Evolutionary conservation across 2,888 invertebrate species (phyloP).

Genomic region (Ametastegia equiseti): DNA sequence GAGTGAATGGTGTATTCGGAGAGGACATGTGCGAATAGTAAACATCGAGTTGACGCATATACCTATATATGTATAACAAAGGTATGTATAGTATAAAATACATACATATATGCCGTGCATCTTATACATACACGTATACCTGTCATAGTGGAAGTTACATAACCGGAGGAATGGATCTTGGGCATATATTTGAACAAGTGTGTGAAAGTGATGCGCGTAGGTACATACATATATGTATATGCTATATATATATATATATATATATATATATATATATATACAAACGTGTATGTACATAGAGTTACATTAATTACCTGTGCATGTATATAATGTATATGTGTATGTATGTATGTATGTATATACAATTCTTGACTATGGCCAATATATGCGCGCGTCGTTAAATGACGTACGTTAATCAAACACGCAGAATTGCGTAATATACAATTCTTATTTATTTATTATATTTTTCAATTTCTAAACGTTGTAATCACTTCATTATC

Average conservation of each 20-base stretch:
- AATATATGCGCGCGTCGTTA: not conserved
- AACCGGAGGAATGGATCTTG: constrained; percentile 15
- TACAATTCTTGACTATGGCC: not conserved
- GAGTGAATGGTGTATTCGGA: no score
- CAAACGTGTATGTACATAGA: no score
- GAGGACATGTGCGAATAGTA: constrained; percentile 18
- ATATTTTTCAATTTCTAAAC: not conserved
- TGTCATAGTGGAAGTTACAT: not conserved
- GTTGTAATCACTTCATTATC: no score
- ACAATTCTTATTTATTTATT: not conserved
- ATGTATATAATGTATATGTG: no score
- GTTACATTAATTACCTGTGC: no score
- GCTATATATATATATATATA: not conserved
- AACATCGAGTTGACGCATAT: constrained; percentile 12
- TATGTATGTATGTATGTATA: not conserved
- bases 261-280: not conserved
- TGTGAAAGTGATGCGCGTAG: not conserved
- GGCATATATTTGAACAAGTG: constrained; percentile 30
- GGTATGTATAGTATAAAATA: no score
- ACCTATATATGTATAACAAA: not conserved
- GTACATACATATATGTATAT: no score
- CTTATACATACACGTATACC: no score
- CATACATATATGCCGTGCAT: no score
- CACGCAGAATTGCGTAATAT: not conserved
- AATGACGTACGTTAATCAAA: not conserved